Base-by-base conservation (phyloP, 2,888 invertebrate genomes). In the Dryobotodes eremita region DNA sequence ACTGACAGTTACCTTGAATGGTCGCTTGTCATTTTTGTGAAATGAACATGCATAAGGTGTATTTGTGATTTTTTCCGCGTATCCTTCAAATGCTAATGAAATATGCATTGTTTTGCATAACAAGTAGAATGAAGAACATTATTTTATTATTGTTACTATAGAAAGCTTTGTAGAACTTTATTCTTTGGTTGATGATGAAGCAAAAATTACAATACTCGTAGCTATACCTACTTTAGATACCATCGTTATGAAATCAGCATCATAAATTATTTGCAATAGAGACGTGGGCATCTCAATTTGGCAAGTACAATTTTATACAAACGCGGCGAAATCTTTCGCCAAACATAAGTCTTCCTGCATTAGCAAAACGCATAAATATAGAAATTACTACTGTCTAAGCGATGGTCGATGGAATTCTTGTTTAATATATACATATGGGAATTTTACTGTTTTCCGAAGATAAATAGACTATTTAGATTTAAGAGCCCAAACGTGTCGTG, bases 91-190 rank as follows among this genome's bases (percentile, higher is more conserved):
- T 72, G 75, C 62, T 61, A 71, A 82, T 79, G 73, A 75, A 79
- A 78, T 78, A 87, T 85, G 76, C 76, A 87, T 80, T 72, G 84
- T 84, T 68, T 86, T 73, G 75, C 77, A 74, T 84, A 76, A 55
- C 53, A 82, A 86, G 59, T 75, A 31, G 69, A 71, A 75, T 59
- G 68, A 62, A 23, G 73, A 73, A 80, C 64, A 65, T 85, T 85
- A 73, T 80, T 61, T 64, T 70, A 65, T 59, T 72, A 82, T 42
- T 62, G n/a, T 11, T 57, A 26, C 31, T 50, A 55, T 50, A 15
- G 57, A 71, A 81, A 59, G 36, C 36, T 75, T 71, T 75, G n/a
- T n/a, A 46, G 15, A 42, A 62, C 10, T 68, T 68, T 8, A 42
- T 78, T 36, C 8, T 26, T 36, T 65, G 15, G 17, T 46, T n/a